Conservation (phyloP, 2,888 invertebrate genomes). For the Agriotes lineatus region DNA sequence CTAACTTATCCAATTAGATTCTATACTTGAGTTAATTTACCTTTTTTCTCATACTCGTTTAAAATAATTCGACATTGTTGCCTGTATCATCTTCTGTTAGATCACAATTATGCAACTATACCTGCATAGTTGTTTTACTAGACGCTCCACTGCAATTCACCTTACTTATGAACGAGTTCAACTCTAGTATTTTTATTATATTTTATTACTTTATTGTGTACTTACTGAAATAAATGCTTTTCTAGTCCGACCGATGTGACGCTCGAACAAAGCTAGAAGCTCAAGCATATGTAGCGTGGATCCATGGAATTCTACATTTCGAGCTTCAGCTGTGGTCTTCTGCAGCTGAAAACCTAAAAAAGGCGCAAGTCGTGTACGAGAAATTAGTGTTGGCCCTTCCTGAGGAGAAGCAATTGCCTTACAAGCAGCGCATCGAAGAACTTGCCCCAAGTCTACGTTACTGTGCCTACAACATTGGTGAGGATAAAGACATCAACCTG, state of each 20-base stretch:
- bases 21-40: too few species aligned
- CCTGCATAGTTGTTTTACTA: too few species aligned
- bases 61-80: too few species aligned
- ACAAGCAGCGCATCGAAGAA: conserved; percentile 88
- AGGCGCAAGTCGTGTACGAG: conserved; percentile 92
- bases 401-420: conserved; percentile 85
- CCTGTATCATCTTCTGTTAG: too few species aligned
- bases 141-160: too few species aligned
- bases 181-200: too few species aligned
- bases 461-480: conserved; percentile 97
- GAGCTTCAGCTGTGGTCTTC: conserved; percentile 92
- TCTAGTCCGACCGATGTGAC: conserved; percentile 85
- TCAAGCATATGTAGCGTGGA: conserved; percentile 95
- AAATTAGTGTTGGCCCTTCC: conserved; percentile 88
- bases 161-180: too few species aligned
- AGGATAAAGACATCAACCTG: conserved; percentile 87
- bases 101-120: too few species aligned
- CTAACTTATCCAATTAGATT: too few species aligned
- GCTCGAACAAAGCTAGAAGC: conserved; percentile 95
- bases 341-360: conserved; percentile 85
- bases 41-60: too few species aligned
- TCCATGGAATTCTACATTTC: conserved; percentile 90
- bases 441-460: conserved; percentile 94
- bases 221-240: conserved; percentile 44
- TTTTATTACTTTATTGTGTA: neutral